Percentiles rank a stretch among this genome's conserved stretches.
Evolutionary conservation across 2,888 invertebrate species (phyloP).

Genomic region (Halictus quadricinctus): DNA sequence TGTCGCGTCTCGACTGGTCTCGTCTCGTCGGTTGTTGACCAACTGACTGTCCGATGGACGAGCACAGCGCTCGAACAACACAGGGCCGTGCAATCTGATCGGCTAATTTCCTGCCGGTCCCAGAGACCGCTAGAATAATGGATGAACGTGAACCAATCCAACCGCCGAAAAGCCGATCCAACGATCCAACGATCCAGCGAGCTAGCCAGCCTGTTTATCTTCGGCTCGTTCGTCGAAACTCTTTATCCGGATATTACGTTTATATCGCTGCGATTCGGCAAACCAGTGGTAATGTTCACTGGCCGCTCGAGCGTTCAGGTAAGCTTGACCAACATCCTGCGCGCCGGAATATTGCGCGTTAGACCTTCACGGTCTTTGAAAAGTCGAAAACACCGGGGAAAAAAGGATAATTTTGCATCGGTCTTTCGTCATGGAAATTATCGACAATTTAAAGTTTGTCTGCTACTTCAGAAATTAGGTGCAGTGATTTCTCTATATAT

Average conservation of each 20-base stretch:
- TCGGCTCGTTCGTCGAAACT: background rate
- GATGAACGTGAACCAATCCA: no score
- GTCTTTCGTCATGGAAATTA: no score
- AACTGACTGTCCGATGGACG: background rate
- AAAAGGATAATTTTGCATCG: no score
- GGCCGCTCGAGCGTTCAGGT: background rate
- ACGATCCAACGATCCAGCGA: background rate
- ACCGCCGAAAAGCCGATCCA: no score
- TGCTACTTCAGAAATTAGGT: no score
- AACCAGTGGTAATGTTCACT: background rate
- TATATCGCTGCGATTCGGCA: background rate
- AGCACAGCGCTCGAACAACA: background rate
- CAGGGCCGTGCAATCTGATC: background rate
- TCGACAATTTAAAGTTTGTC: no score
- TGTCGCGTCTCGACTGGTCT: background rate
- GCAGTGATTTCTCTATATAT: no score
- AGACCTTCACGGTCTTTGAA: background rate
- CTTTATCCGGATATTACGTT: constrained; percentile 11
- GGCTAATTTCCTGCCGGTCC: constrained; percentile 5
- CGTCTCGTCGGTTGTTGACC: background rate
- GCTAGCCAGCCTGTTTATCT: background rate
- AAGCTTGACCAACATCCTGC: background rate
- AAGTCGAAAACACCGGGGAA: no score
- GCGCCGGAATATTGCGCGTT: background rate
- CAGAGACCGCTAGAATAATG: background rate